These are phyloP conservation scores for Eulemur rubriventer DNA, from an alignment of 2,797 vertebrate genomes.

Conservation along the genomic window DNA sequence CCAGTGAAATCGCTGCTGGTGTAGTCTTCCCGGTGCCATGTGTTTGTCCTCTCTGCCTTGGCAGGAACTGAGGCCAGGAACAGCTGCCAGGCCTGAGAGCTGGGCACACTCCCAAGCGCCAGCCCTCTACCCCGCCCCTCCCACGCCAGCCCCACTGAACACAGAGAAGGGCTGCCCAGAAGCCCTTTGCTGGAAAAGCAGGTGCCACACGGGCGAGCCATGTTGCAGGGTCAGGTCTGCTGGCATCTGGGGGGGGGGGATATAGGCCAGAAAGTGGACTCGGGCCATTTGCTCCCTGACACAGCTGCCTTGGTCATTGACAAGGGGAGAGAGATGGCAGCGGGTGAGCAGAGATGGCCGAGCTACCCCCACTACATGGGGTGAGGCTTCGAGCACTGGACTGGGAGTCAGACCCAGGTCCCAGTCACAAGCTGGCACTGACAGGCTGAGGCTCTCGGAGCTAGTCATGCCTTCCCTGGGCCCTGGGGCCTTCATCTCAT, in stretches of 20 bases:
- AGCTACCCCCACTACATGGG: neutral
- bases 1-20: slow-evolving; percentile 50
- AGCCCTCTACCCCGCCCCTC: slow-evolving; percentile 67
- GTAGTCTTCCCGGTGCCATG: slow-evolving; percentile 68
- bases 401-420: neutral
- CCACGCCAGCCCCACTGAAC: neutral
- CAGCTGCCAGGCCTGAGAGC: slow-evolving; percentile 86
- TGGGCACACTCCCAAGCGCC: slow-evolving; percentile 79
- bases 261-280: slow-evolving; percentile 27
- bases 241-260: neutral
- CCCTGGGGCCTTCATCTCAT: neutral
- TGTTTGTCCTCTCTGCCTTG: slow-evolving; percentile 75
- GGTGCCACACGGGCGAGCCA: slow-evolving; percentile 83
- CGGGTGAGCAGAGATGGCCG: neutral
- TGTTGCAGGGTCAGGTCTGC: slow-evolving; percentile 63
- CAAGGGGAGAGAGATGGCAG: neutral
- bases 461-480: fast-evolving
- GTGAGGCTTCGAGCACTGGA: neutral
- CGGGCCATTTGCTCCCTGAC: neutral
- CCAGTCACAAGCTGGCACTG: neutral
- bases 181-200: slow-evolving; percentile 87
- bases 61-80: slow-evolving; percentile 86
- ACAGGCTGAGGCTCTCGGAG: neutral
- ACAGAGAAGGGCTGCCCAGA: slow-evolving; percentile 84
- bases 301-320: neutral